Evolutionary conservation across 2,797 vertebrate genomes (phyloP).

Genomic region (Eleutherodactylus coqui): DNA sequence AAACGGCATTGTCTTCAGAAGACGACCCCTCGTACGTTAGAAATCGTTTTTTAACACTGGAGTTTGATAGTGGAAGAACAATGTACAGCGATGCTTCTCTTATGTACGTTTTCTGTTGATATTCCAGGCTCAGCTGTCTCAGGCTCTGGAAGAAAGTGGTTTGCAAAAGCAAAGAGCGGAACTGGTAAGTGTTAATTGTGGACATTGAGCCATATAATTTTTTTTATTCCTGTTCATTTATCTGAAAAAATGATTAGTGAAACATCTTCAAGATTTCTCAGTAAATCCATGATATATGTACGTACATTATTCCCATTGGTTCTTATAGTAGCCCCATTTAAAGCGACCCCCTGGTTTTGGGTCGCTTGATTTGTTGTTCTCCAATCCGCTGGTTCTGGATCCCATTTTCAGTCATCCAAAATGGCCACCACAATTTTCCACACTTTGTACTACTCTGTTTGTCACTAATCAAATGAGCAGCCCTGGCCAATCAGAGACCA

Average conservation of each 20-base stretch:
- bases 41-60: no score
- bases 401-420: no score
- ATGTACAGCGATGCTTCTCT: background rate
- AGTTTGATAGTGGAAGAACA: background rate
- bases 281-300: background rate
- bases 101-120: conserved; percentile 48
- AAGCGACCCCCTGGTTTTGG: background rate
- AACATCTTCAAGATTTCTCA: background rate
- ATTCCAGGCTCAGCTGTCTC: conserved; percentile 84
- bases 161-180: conserved; percentile 87
- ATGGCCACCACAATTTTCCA: no score
- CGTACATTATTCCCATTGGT: background rate
- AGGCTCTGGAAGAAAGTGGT: conserved; percentile 87
- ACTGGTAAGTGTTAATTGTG: conserved; percentile 76
- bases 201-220: background rate
- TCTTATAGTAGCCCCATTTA: background rate
- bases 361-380: no score
- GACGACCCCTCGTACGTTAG: background rate
- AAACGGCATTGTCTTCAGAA: no score
- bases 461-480: no score
- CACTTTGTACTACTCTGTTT: no score
- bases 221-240: background rate
- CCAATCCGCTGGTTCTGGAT: no score
- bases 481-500: no score
- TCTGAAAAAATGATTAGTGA: background rate